Percentiles rank a stretch among this genome's conserved stretches.
These are phyloP conservation scores for Scarus forsteni DNA, from an alignment of 2,797 vertebrate genomes.

Conservation along the genomic window DNA sequence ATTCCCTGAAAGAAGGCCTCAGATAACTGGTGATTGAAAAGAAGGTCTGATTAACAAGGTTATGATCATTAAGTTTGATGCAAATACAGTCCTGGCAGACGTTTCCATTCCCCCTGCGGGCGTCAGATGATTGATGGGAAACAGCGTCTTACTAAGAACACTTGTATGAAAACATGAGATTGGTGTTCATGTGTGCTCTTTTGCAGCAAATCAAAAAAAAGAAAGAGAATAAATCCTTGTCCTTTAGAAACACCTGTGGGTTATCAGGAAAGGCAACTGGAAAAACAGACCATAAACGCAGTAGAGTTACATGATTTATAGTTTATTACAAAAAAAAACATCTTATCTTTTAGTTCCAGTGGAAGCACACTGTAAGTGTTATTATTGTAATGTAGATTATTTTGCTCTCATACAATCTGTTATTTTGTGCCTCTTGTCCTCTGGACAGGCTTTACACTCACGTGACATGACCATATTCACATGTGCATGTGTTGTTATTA, in stretches of 20 bases:
- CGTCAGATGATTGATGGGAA: constrained; percentile 45
- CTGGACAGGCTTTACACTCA: constrained; percentile 39
- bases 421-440: constrained; percentile 34
- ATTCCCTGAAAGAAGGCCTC: background rate
- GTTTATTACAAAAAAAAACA: constrained; percentile 24
- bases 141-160: constrained; percentile 27
- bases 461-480: constrained; percentile 22
- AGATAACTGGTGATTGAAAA: background rate
- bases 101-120: constrained; percentile 38
- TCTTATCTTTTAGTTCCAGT: constrained; percentile 33
- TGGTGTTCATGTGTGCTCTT: no score
- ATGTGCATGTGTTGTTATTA: constrained; percentile 60
- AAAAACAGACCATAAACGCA: constrained; percentile 14
- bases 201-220: no score
- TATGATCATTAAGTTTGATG: constrained; percentile 6
- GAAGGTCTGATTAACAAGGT: constrained; percentile 13
- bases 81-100: constrained; percentile 14
- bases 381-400: constrained; percentile 31
- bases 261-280: constrained; percentile 11
- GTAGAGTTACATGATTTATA: constrained; percentile 4
- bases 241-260: constrained; percentile 21
- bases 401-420: constrained; percentile 31
- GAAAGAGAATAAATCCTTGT: background rate
- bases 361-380: constrained; percentile 29
- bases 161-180: constrained; percentile 24